phyloP scores from a whole-genome alignment of 2,888 invertebrate genomes.

The Nomada hirtipes region DNA sequence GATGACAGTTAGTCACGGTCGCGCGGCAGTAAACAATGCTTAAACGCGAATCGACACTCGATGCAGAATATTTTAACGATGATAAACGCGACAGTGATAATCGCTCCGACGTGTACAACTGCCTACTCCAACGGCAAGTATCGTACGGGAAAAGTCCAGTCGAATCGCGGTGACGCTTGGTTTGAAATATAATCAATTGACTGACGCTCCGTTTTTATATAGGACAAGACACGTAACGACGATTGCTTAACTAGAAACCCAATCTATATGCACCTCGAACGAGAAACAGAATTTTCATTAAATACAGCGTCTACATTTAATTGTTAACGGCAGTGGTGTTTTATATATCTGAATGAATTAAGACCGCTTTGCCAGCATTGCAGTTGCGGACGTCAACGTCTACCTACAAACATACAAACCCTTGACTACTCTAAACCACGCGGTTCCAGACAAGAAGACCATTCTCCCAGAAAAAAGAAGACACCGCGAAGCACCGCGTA shows the following conservation, averaged over 20 bases:
- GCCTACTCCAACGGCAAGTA: slow-evolving; percentile 9
- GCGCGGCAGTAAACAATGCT: slow-evolving; percentile 44
- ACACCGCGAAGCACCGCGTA: neutral
- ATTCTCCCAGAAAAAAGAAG: neutral
- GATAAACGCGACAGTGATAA: slow-evolving; percentile 46
- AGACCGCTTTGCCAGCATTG: too few relatives aligned
- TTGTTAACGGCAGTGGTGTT: too few relatives aligned
- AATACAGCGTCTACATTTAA: too few relatives aligned
- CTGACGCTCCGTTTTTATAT: neutral
- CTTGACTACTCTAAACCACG: slow-evolving; percentile 5
- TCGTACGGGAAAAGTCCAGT: slow-evolving; percentile 3
- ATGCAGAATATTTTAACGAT: slow-evolving; percentile 54
- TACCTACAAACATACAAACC: neutral
- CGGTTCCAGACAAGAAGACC: neutral
- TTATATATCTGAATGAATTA: too few relatives aligned
- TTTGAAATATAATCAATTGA: neutral
- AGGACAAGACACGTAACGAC: neutral
- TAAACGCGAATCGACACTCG: slow-evolving; percentile 45
- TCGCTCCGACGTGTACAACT: slow-evolving; percentile 1
- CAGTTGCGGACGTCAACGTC: neutral
- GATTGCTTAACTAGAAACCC: too few relatives aligned
- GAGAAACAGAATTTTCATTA: too few relatives aligned
- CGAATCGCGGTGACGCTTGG: neutral
- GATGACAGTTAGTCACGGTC: slow-evolving; percentile 34
- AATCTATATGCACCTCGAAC: too few relatives aligned